Conservation (phyloP, 2,888 invertebrate species). For the Papilio gigon region DNA sequence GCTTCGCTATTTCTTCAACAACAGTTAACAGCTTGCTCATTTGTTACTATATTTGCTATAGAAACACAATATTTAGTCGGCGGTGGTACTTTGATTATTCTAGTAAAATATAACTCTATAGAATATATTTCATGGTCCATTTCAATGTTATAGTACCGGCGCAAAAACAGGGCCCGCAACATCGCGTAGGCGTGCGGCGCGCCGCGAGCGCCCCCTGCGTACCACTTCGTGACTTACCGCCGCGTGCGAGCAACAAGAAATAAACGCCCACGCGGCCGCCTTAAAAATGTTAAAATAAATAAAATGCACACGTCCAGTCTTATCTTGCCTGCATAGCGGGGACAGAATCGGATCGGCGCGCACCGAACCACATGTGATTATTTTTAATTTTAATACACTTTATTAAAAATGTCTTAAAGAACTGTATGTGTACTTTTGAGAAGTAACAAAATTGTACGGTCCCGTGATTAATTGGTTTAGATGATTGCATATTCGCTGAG, state of each 20-base stretch:
- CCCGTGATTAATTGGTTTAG: slow-evolving; percentile 34
- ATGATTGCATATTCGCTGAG: slow-evolving; percentile 14
- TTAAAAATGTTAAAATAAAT: slow-evolving; percentile 82
- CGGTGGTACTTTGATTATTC: too few species aligned
- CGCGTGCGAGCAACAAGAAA: slow-evolving; percentile 59
- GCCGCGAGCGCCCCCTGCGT: slow-evolving; percentile 77
- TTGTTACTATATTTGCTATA: too few species aligned
- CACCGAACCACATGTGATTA: slow-evolving; percentile 47
- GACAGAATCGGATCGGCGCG: slow-evolving; percentile 64
- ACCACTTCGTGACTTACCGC: slow-evolving; percentile 80
- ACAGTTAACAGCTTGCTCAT: too few species aligned
- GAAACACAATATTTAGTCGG: too few species aligned
- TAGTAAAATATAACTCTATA: neutral
- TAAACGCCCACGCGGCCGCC: slow-evolving; percentile 64
- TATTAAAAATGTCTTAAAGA: too few species aligned
- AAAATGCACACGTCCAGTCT: slow-evolving; percentile 79
- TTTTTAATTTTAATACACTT: neutral
- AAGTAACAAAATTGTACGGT: neutral
- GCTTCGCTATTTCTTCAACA: too few species aligned
- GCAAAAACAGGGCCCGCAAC: slow-evolving; percentile 45
- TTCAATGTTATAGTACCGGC: slow-evolving; percentile 37
- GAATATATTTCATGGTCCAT: slow-evolving; percentile 23
- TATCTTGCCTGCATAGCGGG: slow-evolving; percentile 73
- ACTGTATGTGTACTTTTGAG: neutral
- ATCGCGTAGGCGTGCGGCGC: slow-evolving; percentile 75